Evolutionary conservation across 2,797 vertebrate species (phyloP).

Genomic region (Poeciliopsis paucimaculata): DNA sequence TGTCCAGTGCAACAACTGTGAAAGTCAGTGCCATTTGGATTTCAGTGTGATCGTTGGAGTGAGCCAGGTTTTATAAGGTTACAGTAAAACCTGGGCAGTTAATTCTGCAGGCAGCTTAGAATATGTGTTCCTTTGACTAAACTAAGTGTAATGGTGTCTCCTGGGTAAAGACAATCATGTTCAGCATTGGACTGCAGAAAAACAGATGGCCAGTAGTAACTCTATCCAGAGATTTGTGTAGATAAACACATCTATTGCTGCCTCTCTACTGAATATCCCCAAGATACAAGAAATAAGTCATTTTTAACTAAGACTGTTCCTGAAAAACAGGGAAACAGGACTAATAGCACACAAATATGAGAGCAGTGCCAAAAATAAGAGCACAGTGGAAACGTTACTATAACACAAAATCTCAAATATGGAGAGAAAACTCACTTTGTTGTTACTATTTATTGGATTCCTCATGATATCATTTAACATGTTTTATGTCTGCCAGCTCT

Average conservation of each 20-base stretch:
- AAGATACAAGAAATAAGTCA: slow-evolving; percentile 22
- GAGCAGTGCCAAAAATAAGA: not conserved
- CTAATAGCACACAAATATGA: not conserved
- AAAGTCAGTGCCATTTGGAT: slow-evolving; percentile 54
- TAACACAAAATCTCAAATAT: slow-evolving; percentile 2
- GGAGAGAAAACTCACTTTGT: not conserved
- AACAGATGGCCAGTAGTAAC: slow-evolving; percentile 44
- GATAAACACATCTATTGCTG: slow-evolving; percentile 34
- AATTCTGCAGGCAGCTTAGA: slow-evolving; percentile 41
- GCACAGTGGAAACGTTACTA: not conserved
- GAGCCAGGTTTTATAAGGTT: slow-evolving; percentile 41
- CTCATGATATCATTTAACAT: slow-evolving; percentile 7
- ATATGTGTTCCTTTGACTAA: slow-evolving; percentile 52
- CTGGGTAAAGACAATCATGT: slow-evolving; percentile 38
- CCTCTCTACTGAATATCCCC: slow-evolving; percentile 14
- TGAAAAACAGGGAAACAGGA: slow-evolving; percentile 3
- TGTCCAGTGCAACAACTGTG: slow-evolving; percentile 63
- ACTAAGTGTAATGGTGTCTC: slow-evolving; percentile 47
- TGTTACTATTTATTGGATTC: not conserved
- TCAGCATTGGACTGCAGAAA: slow-evolving; percentile 36
- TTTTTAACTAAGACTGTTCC: slow-evolving; percentile 10
- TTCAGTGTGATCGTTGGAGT: slow-evolving; percentile 44
- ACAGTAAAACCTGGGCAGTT: slow-evolving; percentile 32
- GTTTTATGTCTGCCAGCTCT: slow-evolving; percentile 29
- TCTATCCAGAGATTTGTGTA: slow-evolving; percentile 26